Base-by-base conservation (phyloP, 2,113 vertebrate species). In the Hippoglossus stenolepis region DNA sequence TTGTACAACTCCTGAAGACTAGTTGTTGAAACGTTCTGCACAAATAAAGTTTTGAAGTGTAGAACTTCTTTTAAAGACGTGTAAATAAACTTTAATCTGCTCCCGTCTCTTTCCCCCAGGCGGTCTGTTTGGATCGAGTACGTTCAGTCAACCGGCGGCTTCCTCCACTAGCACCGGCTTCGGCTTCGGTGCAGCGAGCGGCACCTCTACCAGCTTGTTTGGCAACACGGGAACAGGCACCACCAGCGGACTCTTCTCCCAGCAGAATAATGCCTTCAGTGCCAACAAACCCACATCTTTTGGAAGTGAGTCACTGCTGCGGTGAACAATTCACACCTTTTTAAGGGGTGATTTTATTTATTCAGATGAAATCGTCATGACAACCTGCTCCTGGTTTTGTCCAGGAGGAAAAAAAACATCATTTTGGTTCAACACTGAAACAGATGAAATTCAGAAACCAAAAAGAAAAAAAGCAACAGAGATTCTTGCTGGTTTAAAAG, bases 201-300 rank as follows among this genome's bases (percentile, higher is more conserved):
- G 96, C 4, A 96, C 97, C 0, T 93, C 97, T 8, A 97, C 94
- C 77, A 96, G 96, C 79, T 90, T 99, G 12, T 99, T 99, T 21
- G 98, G 98, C 51, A 95, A 91, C 56, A 92, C 97, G 7, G 96
- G 93, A 72, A 95, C 97, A 0, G 97, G 90, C 2, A 75, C 90
- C 72, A 87, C 93, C 0, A 94, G 95, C 0, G 95, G 98, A 62
- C 96, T 99, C 80, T 99, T 99, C 93, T 98, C 98, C 0, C 96
- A 97, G 78, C 97, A 91, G 47, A 97, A 74, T 63, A 99, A 99
- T 96, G 97, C 97, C n/a, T 99, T 99, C 14, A 94, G 95, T 0
- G 95, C 97, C 91, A 96, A 82, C 74, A 99, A 99, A 54, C 97
- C 98, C 0, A 90, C 95, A 1, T 93, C 96, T 0, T 99, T 99